Base-by-base conservation (phyloP, 30 jellyfish, hydroid and myxozoan genomes). In the Aurelia sp. region DNA sequence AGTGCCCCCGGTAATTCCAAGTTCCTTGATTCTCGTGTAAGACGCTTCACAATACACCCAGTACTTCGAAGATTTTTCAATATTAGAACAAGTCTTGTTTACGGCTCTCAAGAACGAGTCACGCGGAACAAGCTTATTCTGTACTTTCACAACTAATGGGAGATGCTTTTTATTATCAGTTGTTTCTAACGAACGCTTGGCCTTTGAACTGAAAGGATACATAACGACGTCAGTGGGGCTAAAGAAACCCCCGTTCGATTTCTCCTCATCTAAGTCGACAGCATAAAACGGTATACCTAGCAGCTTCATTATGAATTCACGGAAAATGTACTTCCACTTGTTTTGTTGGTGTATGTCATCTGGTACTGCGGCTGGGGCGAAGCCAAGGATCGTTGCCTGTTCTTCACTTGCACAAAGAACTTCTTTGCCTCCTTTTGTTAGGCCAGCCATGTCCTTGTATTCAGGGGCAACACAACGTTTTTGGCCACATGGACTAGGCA, bases 211-310 rank as follows among this genome's bases (percentile, higher is more conserved):
- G 18, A 82, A 22, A 5, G 91, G 91, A 57, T 82, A 82, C 74
- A 82, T 66, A 48, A 82, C 79, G 52, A 82, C 91, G 63, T 82
- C 91, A 27, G 91, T 82, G 1, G 91, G 85, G 19, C 60, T 62
- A 20, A 53, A 82, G 72, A 82, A 55, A 62, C 91, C 91, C 30
- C 91, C 91, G 21, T 82, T 82, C 30, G 91, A 82, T 19, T 18
- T 22, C 41, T 82, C 91, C 62, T 82, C 91, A 44, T 76, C 66
- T 15, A 82, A 58, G 37, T 60, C 87, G 66, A 84, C 87, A 11
- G 82, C 82, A 48, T 60, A 33, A 27, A 13, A 84, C 4, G 93
- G 83, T 10, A 84, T 84, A 4, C 70, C 83, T 5, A 84, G 76
- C 68, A 65, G 13, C 18, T 27, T 44, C 15, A 55, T 73, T 8